Evolutionary conservation across 2,888 invertebrate species (phyloP).

Genomic region (Nipponacmea schrenckii): DNA sequence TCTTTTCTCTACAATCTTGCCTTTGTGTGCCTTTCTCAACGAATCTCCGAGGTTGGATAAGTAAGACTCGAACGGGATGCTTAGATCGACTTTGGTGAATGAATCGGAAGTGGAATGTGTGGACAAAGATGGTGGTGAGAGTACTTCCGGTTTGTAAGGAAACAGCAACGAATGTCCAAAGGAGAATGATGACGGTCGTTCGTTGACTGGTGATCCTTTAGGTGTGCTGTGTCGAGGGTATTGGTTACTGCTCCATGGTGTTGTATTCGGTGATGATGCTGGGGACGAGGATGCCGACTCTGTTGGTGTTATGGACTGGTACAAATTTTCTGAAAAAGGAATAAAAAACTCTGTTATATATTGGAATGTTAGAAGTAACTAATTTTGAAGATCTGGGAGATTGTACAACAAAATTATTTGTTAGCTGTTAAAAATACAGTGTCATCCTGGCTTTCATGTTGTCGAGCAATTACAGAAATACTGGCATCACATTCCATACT

Average conservation of each 20-base stretch:
- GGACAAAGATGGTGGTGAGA: background rate
- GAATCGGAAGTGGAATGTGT: background rate
- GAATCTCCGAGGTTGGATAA: background rate
- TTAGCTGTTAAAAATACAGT: background rate
- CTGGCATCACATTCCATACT: too few species aligned
- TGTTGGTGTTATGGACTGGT: background rate
- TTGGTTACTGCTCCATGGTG: background rate
- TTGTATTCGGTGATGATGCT: background rate
- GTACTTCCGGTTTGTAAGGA: background rate
- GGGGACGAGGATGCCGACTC: background rate
- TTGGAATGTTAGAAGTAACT: background rate
- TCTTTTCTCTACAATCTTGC: background rate
- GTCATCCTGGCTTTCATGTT: background rate
- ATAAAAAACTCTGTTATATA: background rate
- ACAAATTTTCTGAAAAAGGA: background rate
- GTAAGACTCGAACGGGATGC: background rate
- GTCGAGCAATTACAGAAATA: too few species aligned
- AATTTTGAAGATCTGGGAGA: background rate
- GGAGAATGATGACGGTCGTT: background rate
- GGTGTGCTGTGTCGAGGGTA: background rate
- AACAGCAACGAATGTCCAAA: conserved; percentile 1
- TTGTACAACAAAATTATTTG: too few species aligned
- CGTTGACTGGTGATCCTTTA: background rate
- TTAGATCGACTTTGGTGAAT: background rate
- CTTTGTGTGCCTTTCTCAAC: background rate